Conservation (phyloP, 2,888 invertebrate species). For the Bellardia pandia region DNA sequence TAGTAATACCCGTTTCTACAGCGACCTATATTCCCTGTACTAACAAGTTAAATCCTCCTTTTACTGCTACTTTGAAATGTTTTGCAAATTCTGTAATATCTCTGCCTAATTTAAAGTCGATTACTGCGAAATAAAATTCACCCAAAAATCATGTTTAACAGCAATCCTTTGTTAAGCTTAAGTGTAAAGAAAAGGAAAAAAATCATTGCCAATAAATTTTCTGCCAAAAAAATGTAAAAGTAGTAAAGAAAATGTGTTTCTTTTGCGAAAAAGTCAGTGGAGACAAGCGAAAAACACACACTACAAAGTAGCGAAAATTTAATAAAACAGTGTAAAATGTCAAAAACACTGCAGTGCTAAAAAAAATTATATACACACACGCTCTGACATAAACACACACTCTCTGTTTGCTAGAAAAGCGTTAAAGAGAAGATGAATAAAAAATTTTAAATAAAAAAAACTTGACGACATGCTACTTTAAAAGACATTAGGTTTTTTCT, state of each 20-base stretch:
- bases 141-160: constrained; percentile 30
- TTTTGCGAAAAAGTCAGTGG: constrained; percentile 4
- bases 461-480: constrained; percentile 57
- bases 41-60: neutral
- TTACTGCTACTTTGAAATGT: neutral
- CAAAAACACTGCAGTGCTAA: constrained; percentile 53
- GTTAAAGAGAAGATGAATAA: neutral
- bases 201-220: constrained; percentile 58
- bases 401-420: neutral
- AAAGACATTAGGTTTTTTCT: constrained; percentile 27
- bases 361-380: constrained; percentile 1
- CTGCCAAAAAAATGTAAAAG: neutral
- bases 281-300: neutral
- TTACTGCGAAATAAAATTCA: constrained; percentile 40
- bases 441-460: constrained; percentile 10
- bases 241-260: constrained; percentile 22
- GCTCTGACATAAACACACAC: constrained; percentile 2
- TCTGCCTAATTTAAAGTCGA: constrained; percentile 59
- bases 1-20: neutral
- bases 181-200: neutral
- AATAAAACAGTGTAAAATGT: constrained; percentile 64
- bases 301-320: constrained; percentile 54
- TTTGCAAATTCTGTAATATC: neutral
- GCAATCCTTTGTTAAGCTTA: constrained; percentile 15
- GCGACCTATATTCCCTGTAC: neutral